These are phyloP conservation scores for Clarias batrachus DNA, from an alignment of 2,113 vertebrate species.

Conservation along the genomic window DNA sequence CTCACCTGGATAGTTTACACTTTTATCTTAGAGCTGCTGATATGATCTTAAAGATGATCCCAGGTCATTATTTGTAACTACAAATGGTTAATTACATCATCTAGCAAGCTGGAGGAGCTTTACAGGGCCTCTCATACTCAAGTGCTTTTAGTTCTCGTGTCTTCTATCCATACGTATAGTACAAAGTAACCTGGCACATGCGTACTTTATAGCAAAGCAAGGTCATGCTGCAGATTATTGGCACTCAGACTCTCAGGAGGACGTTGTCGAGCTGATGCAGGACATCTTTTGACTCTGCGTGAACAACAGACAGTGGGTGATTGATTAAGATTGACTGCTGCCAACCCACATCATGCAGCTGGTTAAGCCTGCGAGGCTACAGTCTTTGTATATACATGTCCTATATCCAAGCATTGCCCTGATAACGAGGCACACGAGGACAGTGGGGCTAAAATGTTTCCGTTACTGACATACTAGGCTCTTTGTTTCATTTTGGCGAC, in stretches of 20 bases:
- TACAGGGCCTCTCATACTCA: neutral
- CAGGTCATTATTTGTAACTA: neutral
- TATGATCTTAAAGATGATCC: neutral
- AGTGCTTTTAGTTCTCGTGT: neutral
- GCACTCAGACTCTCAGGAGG: neutral
- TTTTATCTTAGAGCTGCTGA: neutral
- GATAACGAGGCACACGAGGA: neutral
- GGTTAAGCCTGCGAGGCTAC: neutral
- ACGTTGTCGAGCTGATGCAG: neutral
- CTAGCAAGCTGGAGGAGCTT: neutral
- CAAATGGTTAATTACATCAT: neutral
- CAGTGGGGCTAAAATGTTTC: neutral
- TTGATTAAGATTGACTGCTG: slow-evolving; percentile 53
- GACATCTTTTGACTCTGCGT: slow-evolving; percentile 33
- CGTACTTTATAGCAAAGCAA: neutral
- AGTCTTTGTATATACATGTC: slow-evolving; percentile 9
- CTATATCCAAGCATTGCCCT: neutral
- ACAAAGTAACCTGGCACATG: neutral
- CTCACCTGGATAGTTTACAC: neutral
- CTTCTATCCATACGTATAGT: neutral
- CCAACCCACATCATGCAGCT: slow-evolving; percentile 49
- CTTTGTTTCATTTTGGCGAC: neutral
- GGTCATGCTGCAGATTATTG: neutral
- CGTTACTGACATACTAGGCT: neutral
- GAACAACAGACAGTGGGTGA: slow-evolving; percentile 46